Evolutionary conservation across 2,797 vertebrate species (phyloP).

Genomic region (Trematomus bernacchii): DNA sequence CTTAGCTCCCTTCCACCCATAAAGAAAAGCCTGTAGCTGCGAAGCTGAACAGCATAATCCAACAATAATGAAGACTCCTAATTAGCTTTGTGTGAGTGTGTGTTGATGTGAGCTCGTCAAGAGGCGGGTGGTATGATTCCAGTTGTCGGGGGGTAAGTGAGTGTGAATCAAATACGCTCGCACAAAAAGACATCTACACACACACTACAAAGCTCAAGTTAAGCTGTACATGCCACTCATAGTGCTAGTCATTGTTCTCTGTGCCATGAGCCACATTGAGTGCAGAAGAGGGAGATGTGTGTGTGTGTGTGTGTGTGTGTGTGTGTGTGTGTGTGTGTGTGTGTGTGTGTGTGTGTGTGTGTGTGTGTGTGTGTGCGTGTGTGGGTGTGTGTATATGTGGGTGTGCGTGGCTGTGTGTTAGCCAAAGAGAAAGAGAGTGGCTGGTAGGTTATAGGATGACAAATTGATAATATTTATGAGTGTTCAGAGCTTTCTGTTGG

Average conservation of each 20-base stretch:
- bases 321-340: background rate
- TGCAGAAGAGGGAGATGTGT: constrained; percentile 1
- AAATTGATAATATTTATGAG: constrained; percentile 38
- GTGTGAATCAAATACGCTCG: constrained; percentile 78
- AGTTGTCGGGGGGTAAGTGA: constrained; percentile 83
- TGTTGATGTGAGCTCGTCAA: constrained; percentile 74
- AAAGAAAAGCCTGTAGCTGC: constrained; percentile 75
- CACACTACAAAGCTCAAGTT: constrained; percentile 49
- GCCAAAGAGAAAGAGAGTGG: background rate
- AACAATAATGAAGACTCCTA: constrained; percentile 81
- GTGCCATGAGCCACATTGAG: constrained; percentile 58
- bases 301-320: background rate
- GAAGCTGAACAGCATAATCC: constrained; percentile 79
- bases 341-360: too few species aligned
- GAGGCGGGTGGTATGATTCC: constrained; percentile 80
- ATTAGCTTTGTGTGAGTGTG: constrained; percentile 72
- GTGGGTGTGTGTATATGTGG: background rate
- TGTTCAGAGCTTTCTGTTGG: constrained; percentile 7
- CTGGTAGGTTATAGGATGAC: constrained; percentile 38
- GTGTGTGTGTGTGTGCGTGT: background rate
- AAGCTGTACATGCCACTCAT: constrained; percentile 70
- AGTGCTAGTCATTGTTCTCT: constrained; percentile 70
- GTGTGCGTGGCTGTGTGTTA: background rate
- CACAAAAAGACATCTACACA: constrained; percentile 25
- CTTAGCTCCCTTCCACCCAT: constrained; percentile 68